Conservation (phyloP, 2,888 invertebrate species). For the Lamellibrachia satsuma region DNA sequence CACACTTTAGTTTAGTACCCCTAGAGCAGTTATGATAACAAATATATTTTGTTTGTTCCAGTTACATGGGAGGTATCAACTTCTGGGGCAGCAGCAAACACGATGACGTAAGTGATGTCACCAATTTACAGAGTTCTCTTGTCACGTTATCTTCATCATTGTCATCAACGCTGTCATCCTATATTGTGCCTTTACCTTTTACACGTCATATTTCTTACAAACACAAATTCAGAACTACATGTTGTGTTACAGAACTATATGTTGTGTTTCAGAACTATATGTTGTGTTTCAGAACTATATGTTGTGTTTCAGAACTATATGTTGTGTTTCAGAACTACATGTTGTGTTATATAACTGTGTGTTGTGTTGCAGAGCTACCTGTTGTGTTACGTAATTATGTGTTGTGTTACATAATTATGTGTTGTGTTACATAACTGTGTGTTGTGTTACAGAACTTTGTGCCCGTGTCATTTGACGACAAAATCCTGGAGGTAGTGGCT, state of each 20-base stretch:
- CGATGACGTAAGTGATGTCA: constrained; percentile 73
- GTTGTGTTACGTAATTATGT: background rate
- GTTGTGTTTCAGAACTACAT: background rate
- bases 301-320: too few species aligned
- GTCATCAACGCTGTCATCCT: background rate
- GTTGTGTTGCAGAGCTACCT: background rate
- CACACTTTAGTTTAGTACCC: too few species aligned
- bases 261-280: background rate
- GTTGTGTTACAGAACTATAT: background rate
- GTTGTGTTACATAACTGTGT: background rate
- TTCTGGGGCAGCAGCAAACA: constrained; percentile 96
- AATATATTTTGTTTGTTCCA: constrained; percentile 64
- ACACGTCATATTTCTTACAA: too few species aligned
- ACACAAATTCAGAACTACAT: too few species aligned
- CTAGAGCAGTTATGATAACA: background rate
- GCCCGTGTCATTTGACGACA: constrained; percentile 94
- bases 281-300: too few species aligned
- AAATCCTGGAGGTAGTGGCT: constrained; percentile 94
- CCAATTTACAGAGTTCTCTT: background rate
- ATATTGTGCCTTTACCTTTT: too few species aligned
- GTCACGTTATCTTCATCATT: background rate
- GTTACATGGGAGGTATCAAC: constrained; percentile 98
- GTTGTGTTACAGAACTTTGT: constrained; percentile 73
- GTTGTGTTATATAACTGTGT: background rate
- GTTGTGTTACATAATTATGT: background rate